These are phyloP conservation scores for Heliconius hewitsoni DNA, from an alignment of 1,140 invertebrate species.

Conservation along the genomic window DNA sequence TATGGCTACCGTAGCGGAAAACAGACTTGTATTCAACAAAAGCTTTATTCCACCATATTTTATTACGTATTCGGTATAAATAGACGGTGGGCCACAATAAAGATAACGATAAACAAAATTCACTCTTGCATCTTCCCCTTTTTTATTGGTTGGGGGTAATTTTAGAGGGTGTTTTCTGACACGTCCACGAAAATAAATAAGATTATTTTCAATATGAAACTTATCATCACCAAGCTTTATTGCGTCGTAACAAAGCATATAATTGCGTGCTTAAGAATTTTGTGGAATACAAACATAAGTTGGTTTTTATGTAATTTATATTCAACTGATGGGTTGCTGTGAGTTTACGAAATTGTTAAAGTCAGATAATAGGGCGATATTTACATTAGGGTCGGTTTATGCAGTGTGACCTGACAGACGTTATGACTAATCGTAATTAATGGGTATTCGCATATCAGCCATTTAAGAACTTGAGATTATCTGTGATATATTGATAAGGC, in stretches of 20 bases:
- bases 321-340: slow-evolving; percentile 71
- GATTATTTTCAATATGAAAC: slow-evolving; percentile 30
- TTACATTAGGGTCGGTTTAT: slow-evolving; percentile 72
- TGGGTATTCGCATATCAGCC: slow-evolving; percentile 38
- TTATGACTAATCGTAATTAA: slow-evolving; percentile 67
- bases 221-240: slow-evolving; percentile 34
- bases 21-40: slow-evolving; percentile 15
- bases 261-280: slow-evolving; percentile 13
- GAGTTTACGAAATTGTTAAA: slow-evolving; percentile 79
- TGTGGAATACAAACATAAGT: slow-evolving; percentile 32
- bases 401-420: slow-evolving; percentile 56
- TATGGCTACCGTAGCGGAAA: slow-evolving; percentile 13
- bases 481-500: slow-evolving; percentile 27
- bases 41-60: slow-evolving; percentile 17
- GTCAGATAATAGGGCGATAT: slow-evolving; percentile 76
- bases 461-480: slow-evolving; percentile 25
- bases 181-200: slow-evolving; percentile 48
- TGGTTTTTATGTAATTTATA: slow-evolving; percentile 69
- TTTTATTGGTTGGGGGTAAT: slow-evolving; percentile 78
- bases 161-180: slow-evolving; percentile 72
- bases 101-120: slow-evolving; percentile 80
- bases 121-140: slow-evolving; percentile 70
- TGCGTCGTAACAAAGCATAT: background rate
- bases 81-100: slow-evolving; percentile 74
- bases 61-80: slow-evolving; percentile 63